Evolutionary conservation across 2,797 vertebrate genomes (phyloP).

Genomic region (Pseudomugil tenellus): DNA sequence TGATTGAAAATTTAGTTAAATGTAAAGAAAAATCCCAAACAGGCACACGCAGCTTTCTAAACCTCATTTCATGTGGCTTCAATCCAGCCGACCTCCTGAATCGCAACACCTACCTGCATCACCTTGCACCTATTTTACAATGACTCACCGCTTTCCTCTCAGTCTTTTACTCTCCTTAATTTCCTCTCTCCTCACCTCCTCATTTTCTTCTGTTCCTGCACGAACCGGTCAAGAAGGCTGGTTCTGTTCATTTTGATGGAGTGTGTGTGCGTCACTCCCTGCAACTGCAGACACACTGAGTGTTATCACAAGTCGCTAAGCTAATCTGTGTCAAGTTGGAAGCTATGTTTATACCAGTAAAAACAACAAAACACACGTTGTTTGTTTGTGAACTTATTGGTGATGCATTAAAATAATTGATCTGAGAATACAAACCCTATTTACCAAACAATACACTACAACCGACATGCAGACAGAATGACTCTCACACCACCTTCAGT

Average conservation of each 20-base stretch:
- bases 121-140: slow-evolving; percentile 45
- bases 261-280: slow-evolving; percentile 11
- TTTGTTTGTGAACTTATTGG: no score
- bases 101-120: slow-evolving; percentile 36
- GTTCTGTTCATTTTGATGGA: slow-evolving; percentile 1
- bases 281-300: slow-evolving; percentile 1
- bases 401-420: no score
- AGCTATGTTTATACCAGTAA: slow-evolving; percentile 32
- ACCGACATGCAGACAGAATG: slow-evolving; percentile 8
- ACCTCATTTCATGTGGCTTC: slow-evolving; percentile 15
- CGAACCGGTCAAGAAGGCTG: slow-evolving; percentile 15
- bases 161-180: slow-evolving; percentile 15
- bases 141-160: slow-evolving; percentile 29
- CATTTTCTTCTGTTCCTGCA: background rate
- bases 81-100: slow-evolving; percentile 21
- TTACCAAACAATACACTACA: background rate
- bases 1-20: background rate
- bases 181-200: background rate
- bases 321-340: slow-evolving; percentile 23
- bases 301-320: background rate
- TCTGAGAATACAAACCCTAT: background rate
- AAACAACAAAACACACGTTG: no score
- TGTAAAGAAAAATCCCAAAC: background rate
- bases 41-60: background rate
- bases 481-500: slow-evolving; percentile 20